Evolutionary conservation across 2,888 invertebrate species (phyloP).

Genomic region (Blomia tropicalis): DNA sequence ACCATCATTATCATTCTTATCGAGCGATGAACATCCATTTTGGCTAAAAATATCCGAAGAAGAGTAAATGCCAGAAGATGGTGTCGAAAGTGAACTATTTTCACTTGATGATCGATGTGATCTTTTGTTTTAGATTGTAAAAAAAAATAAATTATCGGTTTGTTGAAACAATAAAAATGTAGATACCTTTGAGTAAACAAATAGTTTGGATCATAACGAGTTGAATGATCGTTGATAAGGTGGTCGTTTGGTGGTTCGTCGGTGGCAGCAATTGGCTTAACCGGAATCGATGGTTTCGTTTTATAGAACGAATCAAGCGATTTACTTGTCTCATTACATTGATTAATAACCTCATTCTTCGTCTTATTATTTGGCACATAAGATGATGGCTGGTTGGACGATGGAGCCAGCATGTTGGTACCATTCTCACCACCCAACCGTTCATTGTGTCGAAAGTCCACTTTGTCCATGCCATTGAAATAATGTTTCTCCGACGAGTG

Average conservation of each 20-base stretch:
- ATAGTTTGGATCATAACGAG: not conserved
- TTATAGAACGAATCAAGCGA: slow-evolving; percentile 23
- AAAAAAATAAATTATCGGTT: not conserved
- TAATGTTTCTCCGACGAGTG: not conserved
- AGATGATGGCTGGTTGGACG: not conserved
- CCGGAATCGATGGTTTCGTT: slow-evolving; percentile 34
- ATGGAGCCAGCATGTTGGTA: too few species aligned
- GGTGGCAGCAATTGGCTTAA: slow-evolving; percentile 42
- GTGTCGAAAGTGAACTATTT: not conserved
- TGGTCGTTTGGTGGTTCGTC: slow-evolving; percentile 35
- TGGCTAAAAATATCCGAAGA: slow-evolving; percentile 4
- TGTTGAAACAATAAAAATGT: not conserved
- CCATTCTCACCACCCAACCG: not conserved
- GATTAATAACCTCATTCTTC: not conserved
- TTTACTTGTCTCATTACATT: not conserved
- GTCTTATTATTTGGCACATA: not conserved
- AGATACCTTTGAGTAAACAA: not conserved
- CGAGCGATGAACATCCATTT: not conserved
- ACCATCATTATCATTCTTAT: slow-evolving; percentile 12
- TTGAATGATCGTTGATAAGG: not conserved
- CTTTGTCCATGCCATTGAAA: not conserved
- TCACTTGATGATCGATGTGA: not conserved
- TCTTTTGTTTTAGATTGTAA: too few species aligned
- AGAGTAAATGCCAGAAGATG: not conserved
- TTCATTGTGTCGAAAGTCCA: not conserved